A percentile compares a stretch with the other conserved stretches of the same genome.
phyloP scores from a whole-genome alignment of 2,797 vertebrate species.

The Acipenser oxyrinchus region DNA sequence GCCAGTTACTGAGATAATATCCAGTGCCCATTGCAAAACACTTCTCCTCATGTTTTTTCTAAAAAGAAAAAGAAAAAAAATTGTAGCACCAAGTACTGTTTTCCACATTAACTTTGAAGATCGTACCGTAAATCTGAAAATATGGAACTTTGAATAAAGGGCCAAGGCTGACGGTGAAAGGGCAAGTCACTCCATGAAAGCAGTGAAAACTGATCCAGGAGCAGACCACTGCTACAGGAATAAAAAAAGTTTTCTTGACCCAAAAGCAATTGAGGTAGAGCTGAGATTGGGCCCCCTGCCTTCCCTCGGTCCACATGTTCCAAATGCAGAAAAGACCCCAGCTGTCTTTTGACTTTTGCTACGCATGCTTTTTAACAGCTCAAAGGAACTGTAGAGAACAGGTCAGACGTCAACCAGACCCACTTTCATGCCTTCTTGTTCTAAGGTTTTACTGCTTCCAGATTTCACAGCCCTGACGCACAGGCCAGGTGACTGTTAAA shows the following conservation, averaged over 20 bases:
- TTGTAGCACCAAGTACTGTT: background rate
- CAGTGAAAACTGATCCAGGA: constrained; percentile 46
- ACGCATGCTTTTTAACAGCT: constrained; percentile 49
- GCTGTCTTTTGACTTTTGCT: constrained; percentile 55
- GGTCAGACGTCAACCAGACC: constrained; percentile 46
- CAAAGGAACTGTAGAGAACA: constrained; percentile 44
- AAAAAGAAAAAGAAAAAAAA: too few species aligned
- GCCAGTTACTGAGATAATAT: too few species aligned
- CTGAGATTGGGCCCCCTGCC: constrained; percentile 40
- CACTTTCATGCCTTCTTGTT: constrained; percentile 44
- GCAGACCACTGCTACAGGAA: constrained; percentile 46
- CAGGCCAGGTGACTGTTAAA: constrained; percentile 47
- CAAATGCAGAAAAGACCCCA: constrained; percentile 38
- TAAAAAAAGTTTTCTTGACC: constrained; percentile 46
- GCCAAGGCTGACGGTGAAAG: background rate
- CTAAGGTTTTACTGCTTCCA: constrained; percentile 61
- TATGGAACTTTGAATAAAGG: constrained; percentile 16
- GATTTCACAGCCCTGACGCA: constrained; percentile 44
- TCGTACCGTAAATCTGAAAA: constrained; percentile 16
- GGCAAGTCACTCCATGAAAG: constrained; percentile 37
- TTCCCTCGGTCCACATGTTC: constrained; percentile 29
- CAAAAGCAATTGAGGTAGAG: constrained; percentile 37
- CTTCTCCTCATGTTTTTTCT: too few species aligned
- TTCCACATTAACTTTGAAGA: constrained; percentile 24
- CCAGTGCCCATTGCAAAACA: too few species aligned